Conservation (phyloP, 1,140 invertebrate genomes). For the Leptinotarsa lineolata region DNA sequence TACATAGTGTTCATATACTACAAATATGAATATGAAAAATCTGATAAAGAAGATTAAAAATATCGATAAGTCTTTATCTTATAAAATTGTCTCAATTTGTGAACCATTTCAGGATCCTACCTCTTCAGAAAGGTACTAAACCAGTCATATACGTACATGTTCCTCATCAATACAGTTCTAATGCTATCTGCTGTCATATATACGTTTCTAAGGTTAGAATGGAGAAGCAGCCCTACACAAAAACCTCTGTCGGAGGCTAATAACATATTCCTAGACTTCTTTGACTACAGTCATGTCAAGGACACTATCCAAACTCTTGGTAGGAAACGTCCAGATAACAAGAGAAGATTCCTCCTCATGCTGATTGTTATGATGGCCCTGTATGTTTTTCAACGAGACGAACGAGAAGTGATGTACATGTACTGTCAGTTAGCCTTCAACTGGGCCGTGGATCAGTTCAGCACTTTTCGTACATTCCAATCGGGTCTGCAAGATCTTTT, state of each 20-base stretch:
- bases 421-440: constrained; percentile 70
- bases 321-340: constrained; percentile 57
- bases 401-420: constrained; percentile 69
- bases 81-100: too few species aligned
- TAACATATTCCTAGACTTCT: constrained; percentile 70
- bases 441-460: constrained; percentile 68
- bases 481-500: constrained; percentile 67
- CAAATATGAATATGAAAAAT: too few species aligned
- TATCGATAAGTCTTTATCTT: too few species aligned
- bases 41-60: too few species aligned
- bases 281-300: constrained; percentile 68
- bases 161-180: constrained; percentile 67
- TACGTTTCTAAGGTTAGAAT: constrained; percentile 63
- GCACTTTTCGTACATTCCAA: constrained; percentile 66
- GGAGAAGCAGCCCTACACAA: constrained; percentile 68
- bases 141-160: constrained; percentile 71
- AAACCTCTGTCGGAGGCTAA: constrained; percentile 61
- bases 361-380: constrained; percentile 71
- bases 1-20: too few species aligned
- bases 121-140: constrained; percentile 63
- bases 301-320: constrained; percentile 64
- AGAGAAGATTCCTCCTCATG: constrained; percentile 66
- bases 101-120: constrained; percentile 58
- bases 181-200: constrained; percentile 67
- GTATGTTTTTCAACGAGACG: constrained; percentile 80